Percentiles rank a stretch among this genome's conserved stretches.
phyloP scores from a whole-genome alignment of 2,888 invertebrate species.

The Andrena marginata region DNA sequence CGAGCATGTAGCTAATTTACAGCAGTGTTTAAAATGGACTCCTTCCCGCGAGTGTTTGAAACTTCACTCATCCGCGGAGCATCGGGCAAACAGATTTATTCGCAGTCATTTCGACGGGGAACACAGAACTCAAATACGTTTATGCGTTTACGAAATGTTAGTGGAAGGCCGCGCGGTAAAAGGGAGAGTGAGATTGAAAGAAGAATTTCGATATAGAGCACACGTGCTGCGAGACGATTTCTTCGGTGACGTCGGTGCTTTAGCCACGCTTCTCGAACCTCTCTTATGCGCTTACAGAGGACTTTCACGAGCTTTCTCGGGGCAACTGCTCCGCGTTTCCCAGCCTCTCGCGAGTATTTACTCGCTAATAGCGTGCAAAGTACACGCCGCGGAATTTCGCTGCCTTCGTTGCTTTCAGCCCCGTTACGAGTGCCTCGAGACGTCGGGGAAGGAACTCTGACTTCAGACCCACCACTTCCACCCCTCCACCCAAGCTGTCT shows the following conservation, averaged over 20 bases:
- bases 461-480: slow-evolving; percentile 32
- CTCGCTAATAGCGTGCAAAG: slow-evolving; percentile 71
- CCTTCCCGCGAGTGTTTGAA: background rate
- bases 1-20: background rate
- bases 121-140: no score
- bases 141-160: background rate
- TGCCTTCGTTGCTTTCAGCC: slow-evolving; percentile 45
- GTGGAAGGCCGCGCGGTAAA: background rate
- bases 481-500: slow-evolving; percentile 25
- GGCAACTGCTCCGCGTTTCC: slow-evolving; percentile 53
- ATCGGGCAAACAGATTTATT: no score
- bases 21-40: background rate
- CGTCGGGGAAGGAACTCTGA: slow-evolving; percentile 55
- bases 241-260: slow-evolving; percentile 20
- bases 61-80: no score
- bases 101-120: no score
- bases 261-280: slow-evolving; percentile 34
- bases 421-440: slow-evolving; percentile 22
- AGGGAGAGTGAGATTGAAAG: background rate
- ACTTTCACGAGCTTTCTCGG: slow-evolving; percentile 62
- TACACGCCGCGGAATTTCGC: slow-evolving; percentile 63
- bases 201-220: slow-evolving; percentile 13
- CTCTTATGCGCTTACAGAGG: slow-evolving; percentile 57
- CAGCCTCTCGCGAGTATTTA: slow-evolving; percentile 61
- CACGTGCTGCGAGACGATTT: slow-evolving; percentile 38